phyloP scores from a whole-genome alignment of 92 coral and sea anemone species.

The Siderastrea radians region DNA sequence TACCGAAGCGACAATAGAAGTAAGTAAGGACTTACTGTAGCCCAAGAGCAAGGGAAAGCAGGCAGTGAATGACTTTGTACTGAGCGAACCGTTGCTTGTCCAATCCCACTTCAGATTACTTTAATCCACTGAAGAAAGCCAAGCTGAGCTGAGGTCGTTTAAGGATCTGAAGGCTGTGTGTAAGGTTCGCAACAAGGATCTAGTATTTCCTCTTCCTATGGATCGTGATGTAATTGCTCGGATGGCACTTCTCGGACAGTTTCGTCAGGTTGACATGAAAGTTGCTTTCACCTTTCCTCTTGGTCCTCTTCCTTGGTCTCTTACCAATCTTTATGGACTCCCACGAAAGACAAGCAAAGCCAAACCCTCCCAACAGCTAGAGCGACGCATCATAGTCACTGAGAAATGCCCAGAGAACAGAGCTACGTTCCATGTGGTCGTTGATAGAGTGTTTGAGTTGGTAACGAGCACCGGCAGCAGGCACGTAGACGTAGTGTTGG shows the following conservation, averaged over 20 bases:
- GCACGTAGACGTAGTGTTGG: constrained; percentile 55
- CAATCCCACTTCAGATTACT: constrained; percentile 43
- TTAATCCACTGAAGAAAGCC: constrained; percentile 68
- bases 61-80: constrained; percentile 52
- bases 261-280: constrained; percentile 69
- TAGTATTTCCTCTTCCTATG: too few species aligned
- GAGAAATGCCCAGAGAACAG: constrained; percentile 49
- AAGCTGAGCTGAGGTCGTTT: constrained; percentile 62
- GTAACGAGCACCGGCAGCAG: constrained; percentile 34
- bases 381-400: constrained; percentile 31
- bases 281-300: constrained; percentile 71
- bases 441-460: constrained; percentile 45
- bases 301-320: constrained; percentile 75
- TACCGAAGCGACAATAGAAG: constrained; percentile 64
- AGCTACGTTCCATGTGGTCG: constrained; percentile 54
- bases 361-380: constrained; percentile 61
- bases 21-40: constrained; percentile 63
- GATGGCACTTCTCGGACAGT: constrained; percentile 75
- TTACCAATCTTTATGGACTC: constrained; percentile 69
- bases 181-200: constrained; percentile 43
- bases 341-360: constrained; percentile 77
- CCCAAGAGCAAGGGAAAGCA: constrained; percentile 51
- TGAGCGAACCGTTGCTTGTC: constrained; percentile 59
- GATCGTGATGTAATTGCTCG: constrained; percentile 62
- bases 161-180: constrained; percentile 65